phyloP scores from a whole-genome alignment of 1,140 invertebrate species.

The Ips nitidus region DNA sequence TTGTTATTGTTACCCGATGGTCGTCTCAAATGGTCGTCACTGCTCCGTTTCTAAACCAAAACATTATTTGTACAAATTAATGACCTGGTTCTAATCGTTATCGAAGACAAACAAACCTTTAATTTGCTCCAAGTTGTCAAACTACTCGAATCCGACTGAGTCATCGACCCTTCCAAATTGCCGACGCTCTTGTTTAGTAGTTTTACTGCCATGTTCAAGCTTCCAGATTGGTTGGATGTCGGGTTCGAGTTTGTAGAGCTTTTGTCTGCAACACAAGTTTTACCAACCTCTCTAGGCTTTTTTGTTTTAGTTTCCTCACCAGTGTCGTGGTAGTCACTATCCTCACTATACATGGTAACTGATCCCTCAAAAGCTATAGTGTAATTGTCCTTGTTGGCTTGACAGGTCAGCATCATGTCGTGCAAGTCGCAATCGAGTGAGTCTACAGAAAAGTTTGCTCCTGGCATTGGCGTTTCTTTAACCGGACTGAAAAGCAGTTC shows the following conservation, averaged over 20 bases:
- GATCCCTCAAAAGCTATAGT: conserved; percentile 92
- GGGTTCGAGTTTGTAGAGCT: conserved; percentile 42
- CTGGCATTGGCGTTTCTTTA: conserved; percentile 72
- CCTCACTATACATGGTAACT: conserved; percentile 80
- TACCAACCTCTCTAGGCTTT: background rate
- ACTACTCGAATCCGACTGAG: conserved; percentile 75
- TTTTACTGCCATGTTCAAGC: conserved; percentile 15
- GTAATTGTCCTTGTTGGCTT: conserved; percentile 91
- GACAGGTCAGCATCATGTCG: conserved; percentile 85
- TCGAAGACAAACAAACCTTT: conserved; percentile 50
- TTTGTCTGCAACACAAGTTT: conserved; percentile 40
- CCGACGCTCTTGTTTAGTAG: conserved; percentile 9
- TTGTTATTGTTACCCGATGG: conserved; percentile 79
- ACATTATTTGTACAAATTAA: background rate
- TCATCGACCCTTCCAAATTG: conserved; percentile 71
- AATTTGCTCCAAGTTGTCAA: conserved; percentile 84
- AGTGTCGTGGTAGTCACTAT: conserved; percentile 72
- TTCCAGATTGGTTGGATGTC: conserved; percentile 27
- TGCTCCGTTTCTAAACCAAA: conserved; percentile 51
- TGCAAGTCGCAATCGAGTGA: conserved; percentile 84
- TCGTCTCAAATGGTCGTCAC: conserved; percentile 56
- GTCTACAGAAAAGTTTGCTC: conserved; percentile 81
- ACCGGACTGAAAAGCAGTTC: conserved; percentile 89
- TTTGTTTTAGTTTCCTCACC: conserved; percentile 50
- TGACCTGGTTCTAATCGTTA: background rate